phyloP scores from a whole-genome alignment of 1,140 invertebrate species.

The Saxidomus purpurata region DNA sequence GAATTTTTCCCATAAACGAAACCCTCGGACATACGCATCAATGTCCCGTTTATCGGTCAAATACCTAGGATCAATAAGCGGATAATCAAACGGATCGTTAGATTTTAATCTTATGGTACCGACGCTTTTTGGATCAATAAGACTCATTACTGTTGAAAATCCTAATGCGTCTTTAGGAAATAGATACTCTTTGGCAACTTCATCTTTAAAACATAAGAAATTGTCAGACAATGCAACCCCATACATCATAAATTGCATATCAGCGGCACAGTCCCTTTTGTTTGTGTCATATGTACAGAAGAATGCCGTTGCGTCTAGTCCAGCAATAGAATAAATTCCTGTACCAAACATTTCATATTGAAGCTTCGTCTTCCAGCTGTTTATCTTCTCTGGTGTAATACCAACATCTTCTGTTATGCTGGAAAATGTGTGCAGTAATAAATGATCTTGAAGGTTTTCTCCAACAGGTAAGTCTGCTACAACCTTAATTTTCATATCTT shows the following conservation, averaged over 20 bases:
- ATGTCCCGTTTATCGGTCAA: conserved; percentile 71
- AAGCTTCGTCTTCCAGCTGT: neutral
- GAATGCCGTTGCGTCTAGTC: conserved; percentile 46
- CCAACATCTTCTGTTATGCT: conserved; percentile 9
- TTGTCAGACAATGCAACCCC: neutral
- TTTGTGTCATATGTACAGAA: conserved; percentile 3
- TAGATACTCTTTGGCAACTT: conserved; percentile 15
- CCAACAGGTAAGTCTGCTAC: conserved; percentile 49
- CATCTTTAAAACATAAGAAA: neutral
- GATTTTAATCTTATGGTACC: conserved; percentile 81
- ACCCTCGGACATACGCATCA: conserved; percentile 39
- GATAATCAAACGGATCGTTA: conserved; percentile 93
- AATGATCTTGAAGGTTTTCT: conserved; percentile 50
- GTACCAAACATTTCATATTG: conserved; percentile 37
- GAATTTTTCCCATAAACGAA: conserved; percentile 33
- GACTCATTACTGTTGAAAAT: neutral
- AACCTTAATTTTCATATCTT: conserved; percentile 17
- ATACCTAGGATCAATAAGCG: conserved; percentile 92
- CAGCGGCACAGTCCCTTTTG: neutral
- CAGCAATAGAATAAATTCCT: conserved; percentile 17
- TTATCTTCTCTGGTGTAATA: conserved; percentile 14
- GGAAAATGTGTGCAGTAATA: neutral
- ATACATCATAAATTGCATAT: conserved; percentile 56
- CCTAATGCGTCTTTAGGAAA: neutral
- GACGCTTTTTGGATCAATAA: conserved; percentile 76